Conservation (phyloP, 2,888 invertebrate genomes). For the Macrosiphum euphorbiae region DNA sequence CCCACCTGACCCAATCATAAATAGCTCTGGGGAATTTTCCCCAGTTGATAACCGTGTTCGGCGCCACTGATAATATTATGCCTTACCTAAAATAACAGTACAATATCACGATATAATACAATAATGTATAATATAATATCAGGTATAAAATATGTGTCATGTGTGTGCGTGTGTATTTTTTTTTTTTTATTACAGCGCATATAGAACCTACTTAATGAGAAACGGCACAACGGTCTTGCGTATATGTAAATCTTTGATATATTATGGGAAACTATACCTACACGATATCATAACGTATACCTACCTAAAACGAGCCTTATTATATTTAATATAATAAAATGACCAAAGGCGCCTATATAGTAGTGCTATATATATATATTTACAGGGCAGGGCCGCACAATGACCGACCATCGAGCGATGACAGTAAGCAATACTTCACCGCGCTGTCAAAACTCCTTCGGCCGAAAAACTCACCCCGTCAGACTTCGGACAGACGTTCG, state of each 20-base stretch:
- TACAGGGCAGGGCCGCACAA: neutral
- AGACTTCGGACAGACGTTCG: slow-evolving; percentile 1
- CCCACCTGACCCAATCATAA: too few relatives aligned
- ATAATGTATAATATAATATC: neutral
- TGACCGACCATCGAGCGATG: slow-evolving; percentile 1
- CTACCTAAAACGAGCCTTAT: neutral
- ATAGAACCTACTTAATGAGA: neutral
- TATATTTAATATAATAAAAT: neutral
- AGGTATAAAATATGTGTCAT: neutral
- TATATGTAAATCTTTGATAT: neutral
- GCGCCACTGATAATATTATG: too few relatives aligned
- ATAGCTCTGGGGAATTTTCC: too few relatives aligned
- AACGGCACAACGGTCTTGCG: neutral
- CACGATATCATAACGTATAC: neutral
- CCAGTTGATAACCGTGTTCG: too few relatives aligned
- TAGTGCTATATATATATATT: neutral
- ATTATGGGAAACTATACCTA: neutral
- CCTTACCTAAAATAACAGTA: neutral
- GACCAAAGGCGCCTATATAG: neutral
- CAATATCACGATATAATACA: neutral
- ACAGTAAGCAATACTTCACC: slow-evolving; percentile 57
- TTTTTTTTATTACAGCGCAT: neutral
- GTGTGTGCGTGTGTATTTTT: neutral
- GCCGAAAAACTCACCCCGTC: slow-evolving; percentile 18
- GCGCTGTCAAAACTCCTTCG: slow-evolving; percentile 39